phyloP scores from a whole-genome alignment of 2,888 invertebrate species.

The Acanthosepion pharaonis region DNA sequence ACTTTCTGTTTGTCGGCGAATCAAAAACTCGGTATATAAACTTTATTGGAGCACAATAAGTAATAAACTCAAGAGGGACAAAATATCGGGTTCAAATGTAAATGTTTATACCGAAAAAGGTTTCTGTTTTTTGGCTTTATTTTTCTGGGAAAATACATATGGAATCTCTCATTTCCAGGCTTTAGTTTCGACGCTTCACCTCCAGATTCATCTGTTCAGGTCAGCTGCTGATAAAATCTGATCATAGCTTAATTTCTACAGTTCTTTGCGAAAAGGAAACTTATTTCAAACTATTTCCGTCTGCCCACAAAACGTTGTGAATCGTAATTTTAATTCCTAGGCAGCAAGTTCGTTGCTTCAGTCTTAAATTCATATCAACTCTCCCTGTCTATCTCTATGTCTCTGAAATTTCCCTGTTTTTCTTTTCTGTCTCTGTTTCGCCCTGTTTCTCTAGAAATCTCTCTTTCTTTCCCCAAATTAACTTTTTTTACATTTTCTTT shows the following conservation, averaged over 20 bases:
- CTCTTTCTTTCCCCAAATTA: no score
- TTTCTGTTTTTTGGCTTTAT: background rate
- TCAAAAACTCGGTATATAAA: background rate
- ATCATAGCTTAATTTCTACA: background rate
- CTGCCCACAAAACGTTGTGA: no score
- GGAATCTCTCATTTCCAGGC: background rate
- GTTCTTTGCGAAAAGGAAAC: background rate
- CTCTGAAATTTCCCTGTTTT: no score
- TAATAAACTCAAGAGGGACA: background rate
- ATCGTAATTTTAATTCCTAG: no score
- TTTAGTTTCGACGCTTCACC: no score
- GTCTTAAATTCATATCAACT: no score
- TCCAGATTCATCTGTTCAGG: background rate
- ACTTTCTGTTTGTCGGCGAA: background rate
- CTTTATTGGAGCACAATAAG: background rate
- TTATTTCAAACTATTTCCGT: background rate
- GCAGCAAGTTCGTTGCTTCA: no score
- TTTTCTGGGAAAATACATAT: background rate
- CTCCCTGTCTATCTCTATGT: no score
- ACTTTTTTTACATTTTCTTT: no score
- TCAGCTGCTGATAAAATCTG: background rate
- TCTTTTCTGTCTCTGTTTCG: no score
- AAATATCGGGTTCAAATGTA: background rate
- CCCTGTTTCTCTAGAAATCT: no score
- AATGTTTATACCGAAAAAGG: background rate